phyloP scores from a whole-genome alignment of 1,140 invertebrate genomes.

The Ganaspis sp. region DNA sequence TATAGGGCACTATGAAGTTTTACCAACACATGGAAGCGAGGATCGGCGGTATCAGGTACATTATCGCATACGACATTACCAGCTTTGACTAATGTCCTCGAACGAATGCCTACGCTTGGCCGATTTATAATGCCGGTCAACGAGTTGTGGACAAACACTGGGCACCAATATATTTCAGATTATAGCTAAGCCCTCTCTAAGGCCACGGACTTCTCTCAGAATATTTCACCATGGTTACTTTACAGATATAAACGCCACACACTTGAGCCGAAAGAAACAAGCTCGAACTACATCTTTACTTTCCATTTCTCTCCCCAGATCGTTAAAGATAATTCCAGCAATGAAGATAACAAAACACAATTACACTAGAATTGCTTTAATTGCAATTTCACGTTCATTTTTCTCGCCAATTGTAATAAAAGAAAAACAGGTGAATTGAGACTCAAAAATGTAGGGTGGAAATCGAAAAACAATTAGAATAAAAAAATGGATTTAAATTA shows the following conservation, averaged over 20 bases:
- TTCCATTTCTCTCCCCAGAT: slow-evolving; percentile 48
- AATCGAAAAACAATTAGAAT: no score
- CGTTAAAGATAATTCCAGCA: slow-evolving; percentile 61
- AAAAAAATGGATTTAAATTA: no score
- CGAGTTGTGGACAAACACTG: slow-evolving; percentile 75
- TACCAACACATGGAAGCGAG: slow-evolving; percentile 52
- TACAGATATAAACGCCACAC: slow-evolving; percentile 38
- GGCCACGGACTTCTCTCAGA: slow-evolving; percentile 52
- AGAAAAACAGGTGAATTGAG: no score
- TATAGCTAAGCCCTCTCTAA: slow-evolving; percentile 70
- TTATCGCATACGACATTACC: slow-evolving; percentile 74
- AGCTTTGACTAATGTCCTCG: slow-evolving; percentile 76
- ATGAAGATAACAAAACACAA: slow-evolving; percentile 47
- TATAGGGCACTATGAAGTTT: slow-evolving; percentile 52
- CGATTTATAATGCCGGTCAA: slow-evolving; percentile 76
- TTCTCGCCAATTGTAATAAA: no score
- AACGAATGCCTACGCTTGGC: slow-evolving; percentile 75
- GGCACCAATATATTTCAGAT: slow-evolving; percentile 76
- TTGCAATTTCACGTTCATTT: no score
- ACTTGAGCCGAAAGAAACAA: slow-evolving; percentile 55
- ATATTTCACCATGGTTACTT: slow-evolving; percentile 49
- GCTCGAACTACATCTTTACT: slow-evolving; percentile 66
- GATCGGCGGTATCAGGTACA: slow-evolving; percentile 70
- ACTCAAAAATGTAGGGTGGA: no score
- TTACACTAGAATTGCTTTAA: not conserved